Evolutionary conservation across 2,888 invertebrate genomes (phyloP), one percentile per base, ranked within the genome.

Genomic region (Deladenus siricidicola): DNA sequence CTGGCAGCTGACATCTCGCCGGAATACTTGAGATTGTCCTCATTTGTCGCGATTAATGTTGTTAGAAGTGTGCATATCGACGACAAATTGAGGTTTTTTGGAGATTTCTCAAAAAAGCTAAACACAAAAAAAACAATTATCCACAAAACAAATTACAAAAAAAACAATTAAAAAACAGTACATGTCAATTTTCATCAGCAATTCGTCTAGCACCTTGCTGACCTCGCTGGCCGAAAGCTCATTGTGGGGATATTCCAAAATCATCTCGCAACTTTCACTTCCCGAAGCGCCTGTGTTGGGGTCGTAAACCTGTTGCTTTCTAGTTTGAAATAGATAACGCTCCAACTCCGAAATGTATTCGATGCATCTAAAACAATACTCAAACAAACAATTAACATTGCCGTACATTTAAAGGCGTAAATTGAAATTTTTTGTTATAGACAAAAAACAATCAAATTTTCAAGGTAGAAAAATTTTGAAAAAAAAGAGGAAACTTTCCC

Each of bases 311-410:
- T 50, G 50, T 30, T 50, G 19, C 30, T 64, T 64, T 3, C 58
- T 64, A 39, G 60, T 44, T 10, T 54, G 54, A 42, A 65, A 65
- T 19, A 63, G 34, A 86, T 87, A 87, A 79, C 91, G 90, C 75
- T 94, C 94, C 75, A 93, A 82, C 74, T 89, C 88, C 3, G 90
- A 88, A 4, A 93, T 89, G 79, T 92, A 91, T 43, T 91, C 86
- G 71, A 91, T 91, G 23, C 91, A 91, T 63, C 86, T 85, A 72
- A 3, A 72, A 70, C n/a, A n/a, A n/a, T n/a, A n/a, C n/a, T n/a
- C n/a, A n/a, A n/a, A n/a, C n/a, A n/a, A n/a, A n/a, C n/a, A n/a
- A n/a, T n/a, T n/a, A n/a, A n/a, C n/a, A n/a, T n/a, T n/a, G n/a
- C n/a, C n/a, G n/a, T n/a, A n/a, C n/a, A n/a, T n/a, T n/a, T n/a